Evolutionary conservation across 2,888 invertebrate genomes (phyloP).

Genomic region (Drosophila neonasuta): DNA sequence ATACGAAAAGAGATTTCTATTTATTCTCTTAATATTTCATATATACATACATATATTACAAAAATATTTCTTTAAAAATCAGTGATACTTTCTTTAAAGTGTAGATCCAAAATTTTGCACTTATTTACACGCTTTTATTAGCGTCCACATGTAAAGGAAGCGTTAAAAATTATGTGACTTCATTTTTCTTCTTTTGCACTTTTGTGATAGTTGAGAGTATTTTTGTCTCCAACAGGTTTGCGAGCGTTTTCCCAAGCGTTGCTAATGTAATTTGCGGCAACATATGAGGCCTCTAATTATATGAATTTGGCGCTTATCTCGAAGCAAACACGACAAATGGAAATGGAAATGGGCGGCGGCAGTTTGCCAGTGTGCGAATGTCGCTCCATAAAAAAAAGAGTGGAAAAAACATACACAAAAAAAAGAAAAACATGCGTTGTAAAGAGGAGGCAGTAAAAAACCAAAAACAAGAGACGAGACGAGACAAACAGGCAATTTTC

Average conservation of each 20-base stretch:
- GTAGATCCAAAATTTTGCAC: too few species aligned
- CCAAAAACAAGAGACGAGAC: conserved; percentile 1
- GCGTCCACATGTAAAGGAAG: background rate
- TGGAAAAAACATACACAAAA: conserved; percentile 9
- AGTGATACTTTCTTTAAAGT: too few species aligned
- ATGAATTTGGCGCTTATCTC: conserved; percentile 74
- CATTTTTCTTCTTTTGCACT: background rate
- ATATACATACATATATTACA: too few species aligned
- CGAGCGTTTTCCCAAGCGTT: conserved; percentile 19
- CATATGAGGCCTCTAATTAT: conserved; percentile 73
- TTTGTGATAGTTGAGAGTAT: conserved; percentile 10
- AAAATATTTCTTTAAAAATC: too few species aligned
- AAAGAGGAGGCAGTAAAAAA: conserved; percentile 31
- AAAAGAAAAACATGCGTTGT: conserved; percentile 38
- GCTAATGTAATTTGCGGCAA: conserved; percentile 66
- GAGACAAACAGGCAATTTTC: conserved; percentile 56
- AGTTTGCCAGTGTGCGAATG: conserved; percentile 31
- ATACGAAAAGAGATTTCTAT: too few species aligned
- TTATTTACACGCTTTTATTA: background rate
- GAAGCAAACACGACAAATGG: conserved; percentile 67
- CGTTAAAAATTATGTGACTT: background rate
- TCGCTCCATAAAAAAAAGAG: conserved; percentile 21
- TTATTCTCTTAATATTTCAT: too few species aligned
- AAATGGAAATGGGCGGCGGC: conserved; percentile 64
- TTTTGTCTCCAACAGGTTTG: conserved; percentile 3